Evolutionary conservation across 2,888 invertebrate species (phyloP).

Genomic region (Ormyrus thymus): DNA sequence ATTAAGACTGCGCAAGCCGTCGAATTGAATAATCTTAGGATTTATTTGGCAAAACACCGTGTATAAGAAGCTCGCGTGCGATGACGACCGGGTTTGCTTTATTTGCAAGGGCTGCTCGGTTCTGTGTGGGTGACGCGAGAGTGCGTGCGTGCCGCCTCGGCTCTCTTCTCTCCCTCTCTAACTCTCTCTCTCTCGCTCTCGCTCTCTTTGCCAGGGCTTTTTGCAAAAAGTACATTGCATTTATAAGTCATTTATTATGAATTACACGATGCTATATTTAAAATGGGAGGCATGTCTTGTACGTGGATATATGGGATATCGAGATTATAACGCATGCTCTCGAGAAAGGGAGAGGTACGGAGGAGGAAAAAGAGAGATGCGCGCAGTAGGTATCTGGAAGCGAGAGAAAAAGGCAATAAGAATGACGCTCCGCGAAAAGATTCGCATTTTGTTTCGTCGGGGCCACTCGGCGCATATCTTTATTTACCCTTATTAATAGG

Average conservation of each 20-base stretch:
- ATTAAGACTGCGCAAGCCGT: too few species aligned
- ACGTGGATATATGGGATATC: conserved; percentile 74
- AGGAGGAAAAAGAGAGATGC: conserved; percentile 1
- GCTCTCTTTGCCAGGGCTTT: too few species aligned
- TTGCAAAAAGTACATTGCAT: conserved; percentile 63
- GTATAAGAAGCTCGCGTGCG: conserved; percentile 10
- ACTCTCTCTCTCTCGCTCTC: too few species aligned
- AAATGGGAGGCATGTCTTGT: conserved; percentile 73
- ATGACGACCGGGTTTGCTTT: conserved; percentile 2
- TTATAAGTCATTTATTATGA: conserved; percentile 75
- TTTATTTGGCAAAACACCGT: conserved; percentile 11
- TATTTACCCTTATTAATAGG: conserved; percentile 10
- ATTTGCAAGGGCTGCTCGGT: conserved; percentile 1
- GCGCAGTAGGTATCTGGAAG: conserved; percentile 43
- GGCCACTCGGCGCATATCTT: neutral
- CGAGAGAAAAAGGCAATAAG: conserved; percentile 35
- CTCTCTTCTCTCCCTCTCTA: too few species aligned
- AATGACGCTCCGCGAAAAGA: conserved; percentile 24
- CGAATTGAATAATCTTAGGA: too few species aligned
- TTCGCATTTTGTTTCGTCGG: neutral
- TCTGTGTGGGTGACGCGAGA: conserved; percentile 21
- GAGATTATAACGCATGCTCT: conserved; percentile 67
- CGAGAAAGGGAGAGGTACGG: conserved; percentile 3
- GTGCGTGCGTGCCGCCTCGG: too few species aligned
- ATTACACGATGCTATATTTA: conserved; percentile 75